Conservation (phyloP, 2,888 invertebrate species). For the Ligdia adustata region DNA sequence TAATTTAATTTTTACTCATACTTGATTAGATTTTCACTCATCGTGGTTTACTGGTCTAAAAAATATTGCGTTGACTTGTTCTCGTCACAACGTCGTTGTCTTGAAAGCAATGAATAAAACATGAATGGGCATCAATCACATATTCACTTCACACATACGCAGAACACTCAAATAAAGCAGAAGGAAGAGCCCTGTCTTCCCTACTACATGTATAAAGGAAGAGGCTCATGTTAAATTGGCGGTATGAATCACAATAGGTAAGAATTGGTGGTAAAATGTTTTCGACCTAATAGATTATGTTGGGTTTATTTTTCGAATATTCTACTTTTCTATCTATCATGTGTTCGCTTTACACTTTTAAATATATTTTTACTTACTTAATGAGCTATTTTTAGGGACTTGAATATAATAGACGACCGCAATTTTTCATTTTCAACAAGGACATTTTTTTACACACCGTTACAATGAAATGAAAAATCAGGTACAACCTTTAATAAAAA, state of each 20-base stretch:
- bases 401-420: too few relatives aligned
- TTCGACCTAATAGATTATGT: conserved; percentile 54
- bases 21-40: too few relatives aligned
- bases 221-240: conserved; percentile 43
- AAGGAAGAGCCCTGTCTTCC: conserved; percentile 30
- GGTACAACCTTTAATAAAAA: neutral
- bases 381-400: too few relatives aligned
- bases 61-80: conserved; percentile 32
- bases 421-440: too few relatives aligned
- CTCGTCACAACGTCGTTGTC: conserved; percentile 65
- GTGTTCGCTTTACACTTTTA: too few relatives aligned
- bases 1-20: too few relatives aligned
- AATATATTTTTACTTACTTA: too few relatives aligned
- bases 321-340: too few relatives aligned
- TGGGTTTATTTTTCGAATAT: conserved; percentile 23
- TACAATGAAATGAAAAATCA: too few relatives aligned
- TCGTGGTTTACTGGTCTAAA: conserved; percentile 5
- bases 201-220: conserved; percentile 22
- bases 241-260: conserved; percentile 41
- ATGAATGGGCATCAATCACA: conserved; percentile 58
- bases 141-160: conserved; percentile 58
- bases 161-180: conserved; percentile 37
- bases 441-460: too few relatives aligned
- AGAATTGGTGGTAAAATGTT: conserved; percentile 50
- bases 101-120: conserved; percentile 72